These are phyloP conservation scores for Helogale parvula DNA, from an alignment of 2,113 vertebrate species.

Conservation along the genomic window DNA sequence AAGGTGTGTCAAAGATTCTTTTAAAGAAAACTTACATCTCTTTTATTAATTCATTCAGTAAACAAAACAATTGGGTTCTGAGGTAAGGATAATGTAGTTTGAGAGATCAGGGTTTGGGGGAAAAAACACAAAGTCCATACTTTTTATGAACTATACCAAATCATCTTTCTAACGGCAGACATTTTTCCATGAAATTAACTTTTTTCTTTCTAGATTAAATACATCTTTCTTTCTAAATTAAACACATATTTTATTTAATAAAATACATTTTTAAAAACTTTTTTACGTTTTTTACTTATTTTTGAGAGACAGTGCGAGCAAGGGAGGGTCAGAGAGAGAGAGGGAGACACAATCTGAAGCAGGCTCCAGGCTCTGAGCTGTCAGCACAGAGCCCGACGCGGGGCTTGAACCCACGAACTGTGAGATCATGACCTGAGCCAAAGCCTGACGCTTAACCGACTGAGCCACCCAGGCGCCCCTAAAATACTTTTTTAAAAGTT, in stretches of 20 bases:
- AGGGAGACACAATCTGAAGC: too few relatives aligned
- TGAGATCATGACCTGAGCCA: too few relatives aligned
- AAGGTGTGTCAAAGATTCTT: not conserved
- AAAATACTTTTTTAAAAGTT: not conserved
- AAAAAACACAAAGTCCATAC: not conserved
- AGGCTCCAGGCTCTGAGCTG: too few relatives aligned
- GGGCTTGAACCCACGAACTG: too few relatives aligned
- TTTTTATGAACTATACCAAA: constrained; percentile 4
- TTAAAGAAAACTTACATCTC: not conserved
- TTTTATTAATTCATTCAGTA: not conserved
- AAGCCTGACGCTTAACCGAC: too few relatives aligned
- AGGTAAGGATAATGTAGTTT: not conserved
- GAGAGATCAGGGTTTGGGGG: not conserved
- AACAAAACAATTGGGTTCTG: not conserved
- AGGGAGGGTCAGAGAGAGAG: too few relatives aligned
- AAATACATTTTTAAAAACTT: not conserved
- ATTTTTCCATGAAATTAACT: not conserved
- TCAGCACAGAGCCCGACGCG: too few relatives aligned
- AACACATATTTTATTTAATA: too few relatives aligned
- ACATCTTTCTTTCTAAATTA: not conserved
- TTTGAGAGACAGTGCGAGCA: too few relatives aligned
- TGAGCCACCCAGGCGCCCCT: too few relatives aligned
- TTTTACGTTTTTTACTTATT: too few relatives aligned
- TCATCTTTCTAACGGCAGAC: not conserved
- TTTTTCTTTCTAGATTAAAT: not conserved